Conservation (phyloP, 2,113 vertebrate genomes). For the Callocephalon fimbriatum region DNA sequence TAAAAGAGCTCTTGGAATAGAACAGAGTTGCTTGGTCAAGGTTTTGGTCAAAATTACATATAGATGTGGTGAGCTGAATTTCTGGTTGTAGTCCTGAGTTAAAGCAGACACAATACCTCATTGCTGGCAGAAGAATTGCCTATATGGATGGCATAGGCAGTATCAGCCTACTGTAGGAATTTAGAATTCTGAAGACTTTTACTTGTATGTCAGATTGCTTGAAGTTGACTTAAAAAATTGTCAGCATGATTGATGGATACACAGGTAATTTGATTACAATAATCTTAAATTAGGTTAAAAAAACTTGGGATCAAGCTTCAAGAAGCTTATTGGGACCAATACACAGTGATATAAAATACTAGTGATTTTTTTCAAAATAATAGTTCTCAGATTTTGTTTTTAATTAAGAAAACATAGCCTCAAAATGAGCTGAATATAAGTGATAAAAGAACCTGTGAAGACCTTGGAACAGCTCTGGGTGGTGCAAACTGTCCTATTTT, state of each 20-base stretch:
- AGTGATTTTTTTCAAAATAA: not conserved
- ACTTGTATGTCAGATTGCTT: not conserved
- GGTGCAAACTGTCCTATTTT: not conserved
- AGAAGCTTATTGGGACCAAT: not conserved
- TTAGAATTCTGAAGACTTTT: not conserved
- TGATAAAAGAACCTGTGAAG: not conserved
- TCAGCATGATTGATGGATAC: not conserved
- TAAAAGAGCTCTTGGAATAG: not conserved
- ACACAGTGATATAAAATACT: not conserved
- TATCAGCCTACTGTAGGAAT: not conserved
- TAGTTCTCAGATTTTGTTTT: not conserved
- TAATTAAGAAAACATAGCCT: not conserved
- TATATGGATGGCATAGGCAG: not conserved
- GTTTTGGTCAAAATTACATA: not conserved
- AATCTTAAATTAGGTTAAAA: not conserved
- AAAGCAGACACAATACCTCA: not conserved
- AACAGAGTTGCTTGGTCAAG: not conserved
- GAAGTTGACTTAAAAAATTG: not conserved
- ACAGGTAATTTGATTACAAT: not conserved
- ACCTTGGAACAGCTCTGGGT: not conserved
- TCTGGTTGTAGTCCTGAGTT: not conserved
- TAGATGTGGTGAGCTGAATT: not conserved
- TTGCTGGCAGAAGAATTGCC: not conserved
- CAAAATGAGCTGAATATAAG: not conserved
- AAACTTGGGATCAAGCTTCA: not conserved